These are phyloP conservation scores for Turnix velox DNA, from an alignment of 2,113 vertebrate species.

Conservation along the genomic window DNA sequence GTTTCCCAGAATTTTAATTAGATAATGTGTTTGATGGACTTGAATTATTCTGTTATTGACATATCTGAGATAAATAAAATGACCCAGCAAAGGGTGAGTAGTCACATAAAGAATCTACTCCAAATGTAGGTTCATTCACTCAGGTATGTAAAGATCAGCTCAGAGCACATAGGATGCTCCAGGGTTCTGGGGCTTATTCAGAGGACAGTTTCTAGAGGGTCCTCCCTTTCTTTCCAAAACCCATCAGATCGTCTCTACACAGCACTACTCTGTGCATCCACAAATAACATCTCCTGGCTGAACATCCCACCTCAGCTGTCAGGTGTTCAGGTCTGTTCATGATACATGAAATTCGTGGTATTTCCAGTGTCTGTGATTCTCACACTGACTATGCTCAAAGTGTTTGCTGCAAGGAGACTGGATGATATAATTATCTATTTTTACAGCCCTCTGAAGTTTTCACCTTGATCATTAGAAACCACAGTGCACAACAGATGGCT, in stretches of 20 bases:
- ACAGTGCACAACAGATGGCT: slow-evolving; percentile 24
- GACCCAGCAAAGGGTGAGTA: neutral
- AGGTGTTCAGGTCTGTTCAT: neutral
- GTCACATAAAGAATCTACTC: neutral
- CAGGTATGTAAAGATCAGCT: neutral
- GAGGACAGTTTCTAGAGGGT: neutral
- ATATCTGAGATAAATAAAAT: neutral
- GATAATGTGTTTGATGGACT: neutral
- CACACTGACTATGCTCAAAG: neutral
- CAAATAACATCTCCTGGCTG: neutral
- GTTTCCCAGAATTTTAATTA: neutral
- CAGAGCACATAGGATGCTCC: neutral
- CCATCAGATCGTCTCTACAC: neutral
- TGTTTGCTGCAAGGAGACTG: neutral
- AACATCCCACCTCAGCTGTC: neutral
- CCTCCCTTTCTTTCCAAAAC: neutral
- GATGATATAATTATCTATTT: neutral
- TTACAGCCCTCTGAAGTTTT: slow-evolving; percentile 4
- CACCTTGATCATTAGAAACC: slow-evolving; percentile 27
- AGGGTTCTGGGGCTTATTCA: neutral
- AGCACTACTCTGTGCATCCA: neutral
- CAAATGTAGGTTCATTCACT: neutral
- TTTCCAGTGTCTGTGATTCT: neutral
- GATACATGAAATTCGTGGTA: accelerated
- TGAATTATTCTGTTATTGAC: neutral